Conservation (phyloP, 2,888 invertebrate species). For the Thalpophila matura region DNA sequence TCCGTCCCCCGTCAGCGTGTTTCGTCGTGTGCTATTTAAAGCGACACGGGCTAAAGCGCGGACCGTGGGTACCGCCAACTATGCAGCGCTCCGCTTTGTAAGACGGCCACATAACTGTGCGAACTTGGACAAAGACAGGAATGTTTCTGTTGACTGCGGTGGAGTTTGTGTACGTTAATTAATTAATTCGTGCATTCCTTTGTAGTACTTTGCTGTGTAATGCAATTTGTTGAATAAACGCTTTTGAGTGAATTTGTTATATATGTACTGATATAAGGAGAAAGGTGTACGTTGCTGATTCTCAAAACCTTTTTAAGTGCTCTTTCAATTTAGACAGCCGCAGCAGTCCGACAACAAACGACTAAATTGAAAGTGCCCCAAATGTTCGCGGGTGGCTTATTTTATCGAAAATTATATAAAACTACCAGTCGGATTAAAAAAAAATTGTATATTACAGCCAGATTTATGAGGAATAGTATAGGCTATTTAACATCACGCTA, state of each 20-base stretch:
- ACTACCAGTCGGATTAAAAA: too few relatives aligned
- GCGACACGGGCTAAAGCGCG: slow-evolving; percentile 1
- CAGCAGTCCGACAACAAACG: too few relatives aligned
- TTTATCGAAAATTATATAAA: too few relatives aligned
- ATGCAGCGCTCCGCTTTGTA: slow-evolving; percentile 43
- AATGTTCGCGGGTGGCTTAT: too few relatives aligned
- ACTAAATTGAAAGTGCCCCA: too few relatives aligned
- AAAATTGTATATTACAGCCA: too few relatives aligned
- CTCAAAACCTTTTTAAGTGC: too few relatives aligned
- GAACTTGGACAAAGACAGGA: slow-evolving; percentile 39
- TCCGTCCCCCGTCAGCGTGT: slow-evolving; percentile 8
- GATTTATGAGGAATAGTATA: too few relatives aligned
- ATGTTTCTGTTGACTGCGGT: slow-evolving; percentile 37
- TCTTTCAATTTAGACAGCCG: too few relatives aligned
- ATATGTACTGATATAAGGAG: not conserved
- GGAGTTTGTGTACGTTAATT: slow-evolving; percentile 9
- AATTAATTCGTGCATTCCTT: slow-evolving; percentile 32
- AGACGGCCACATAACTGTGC: slow-evolving; percentile 36
- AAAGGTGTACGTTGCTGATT: not conserved
- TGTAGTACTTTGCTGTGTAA: slow-evolving; percentile 16
- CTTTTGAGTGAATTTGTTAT: not conserved
- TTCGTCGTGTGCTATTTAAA: slow-evolving; percentile 11
- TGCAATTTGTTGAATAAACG: not conserved
- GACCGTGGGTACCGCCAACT: slow-evolving; percentile 19
- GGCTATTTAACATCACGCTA: too few relatives aligned